Conservation (phyloP, 2,888 invertebrate genomes). For the Diaphora mendica region DNA sequence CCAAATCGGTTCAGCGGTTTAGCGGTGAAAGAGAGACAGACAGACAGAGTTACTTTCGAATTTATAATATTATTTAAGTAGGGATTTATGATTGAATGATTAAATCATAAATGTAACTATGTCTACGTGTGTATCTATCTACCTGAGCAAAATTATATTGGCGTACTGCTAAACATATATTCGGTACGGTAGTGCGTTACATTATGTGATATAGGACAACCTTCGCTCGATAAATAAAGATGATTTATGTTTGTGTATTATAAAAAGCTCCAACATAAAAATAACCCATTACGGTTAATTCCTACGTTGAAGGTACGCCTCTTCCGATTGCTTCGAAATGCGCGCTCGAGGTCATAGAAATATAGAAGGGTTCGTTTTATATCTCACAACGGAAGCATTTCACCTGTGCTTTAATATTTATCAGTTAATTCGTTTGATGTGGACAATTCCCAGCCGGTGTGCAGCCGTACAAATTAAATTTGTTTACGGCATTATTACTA, state of each 20-base stretch:
- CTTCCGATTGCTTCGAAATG: slow-evolving; percentile 11
- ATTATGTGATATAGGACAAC: neutral
- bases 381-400: slow-evolving; percentile 2
- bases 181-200: neutral
- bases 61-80: no score
- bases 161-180: neutral
- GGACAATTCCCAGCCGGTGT: neutral
- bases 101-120: neutral
- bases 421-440: slow-evolving; percentile 12
- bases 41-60: no score
- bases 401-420: slow-evolving; percentile 10
- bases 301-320: slow-evolving; percentile 10
- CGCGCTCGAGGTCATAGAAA: slow-evolving; percentile 10
- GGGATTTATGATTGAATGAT: no score
- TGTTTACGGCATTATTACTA: neutral
- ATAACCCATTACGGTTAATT: slow-evolving; percentile 8
- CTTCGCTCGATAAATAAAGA: neutral
- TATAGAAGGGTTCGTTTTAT: slow-evolving; percentile 13
- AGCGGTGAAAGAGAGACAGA: no score
- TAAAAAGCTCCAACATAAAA: slow-evolving; percentile 12
- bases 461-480: neutral
- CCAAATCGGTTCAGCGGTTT: no score
- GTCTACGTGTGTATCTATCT: neutral
- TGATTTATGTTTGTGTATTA: slow-evolving; percentile 10
- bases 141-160: no score